Percentiles rank a stretch among this genome's conserved stretches.
Conservation (phyloP, 2,797 vertebrate genomes). For the Pseudocheirus occidentalis region DNA sequence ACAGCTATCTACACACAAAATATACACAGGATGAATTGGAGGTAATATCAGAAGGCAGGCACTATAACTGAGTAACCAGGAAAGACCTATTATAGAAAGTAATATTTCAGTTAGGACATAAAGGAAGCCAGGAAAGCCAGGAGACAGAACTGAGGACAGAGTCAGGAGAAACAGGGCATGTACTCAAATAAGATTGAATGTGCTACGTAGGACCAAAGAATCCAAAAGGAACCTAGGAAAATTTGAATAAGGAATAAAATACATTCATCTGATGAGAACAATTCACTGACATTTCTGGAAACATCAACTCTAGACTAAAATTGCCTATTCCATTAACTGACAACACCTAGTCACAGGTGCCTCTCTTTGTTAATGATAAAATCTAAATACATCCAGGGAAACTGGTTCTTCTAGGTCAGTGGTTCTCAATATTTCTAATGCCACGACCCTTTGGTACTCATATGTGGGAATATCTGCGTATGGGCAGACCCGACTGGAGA, state of each 20-base stretch:
- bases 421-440: too few relatives aligned
- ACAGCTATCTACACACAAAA: background rate
- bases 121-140: background rate
- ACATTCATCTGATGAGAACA: background rate
- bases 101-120: background rate
- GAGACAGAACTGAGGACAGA: background rate
- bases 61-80: background rate
- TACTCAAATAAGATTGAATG: background rate
- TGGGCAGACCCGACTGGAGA: too few relatives aligned
- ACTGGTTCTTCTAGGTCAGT: background rate
- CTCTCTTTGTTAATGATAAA: background rate
- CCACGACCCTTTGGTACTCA: too few relatives aligned
- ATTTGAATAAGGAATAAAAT: background rate
- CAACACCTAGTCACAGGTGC: background rate
- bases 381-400: background rate
- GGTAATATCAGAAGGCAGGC: background rate
- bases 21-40: background rate
- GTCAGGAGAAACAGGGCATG: background rate
- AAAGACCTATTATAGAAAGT: background rate
- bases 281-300: background rate
- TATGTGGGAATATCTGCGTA: too few relatives aligned
- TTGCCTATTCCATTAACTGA: background rate
- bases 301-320: background rate
- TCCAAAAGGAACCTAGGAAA: background rate
- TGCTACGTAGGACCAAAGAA: background rate